Conservation (phyloP, 2,797 vertebrate species). For the Alauda arvensis region DNA sequence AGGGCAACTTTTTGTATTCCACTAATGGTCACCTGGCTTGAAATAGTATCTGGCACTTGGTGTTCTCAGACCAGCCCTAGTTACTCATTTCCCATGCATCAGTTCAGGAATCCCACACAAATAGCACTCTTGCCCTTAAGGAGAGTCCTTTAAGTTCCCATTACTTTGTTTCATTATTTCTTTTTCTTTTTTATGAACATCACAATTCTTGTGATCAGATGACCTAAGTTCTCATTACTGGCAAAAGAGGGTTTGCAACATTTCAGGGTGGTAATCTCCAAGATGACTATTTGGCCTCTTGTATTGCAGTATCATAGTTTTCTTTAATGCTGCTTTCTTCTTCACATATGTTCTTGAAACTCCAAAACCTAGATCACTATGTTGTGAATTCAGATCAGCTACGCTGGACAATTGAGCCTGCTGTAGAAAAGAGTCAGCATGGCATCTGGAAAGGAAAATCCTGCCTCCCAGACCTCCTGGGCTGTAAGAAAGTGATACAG, state of each 20-base stretch:
- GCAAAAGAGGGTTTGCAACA: background rate
- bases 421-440: background rate
- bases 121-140: background rate
- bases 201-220: background rate
- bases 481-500: background rate
- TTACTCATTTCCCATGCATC: constrained; percentile 2
- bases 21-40: background rate
- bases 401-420: background rate
- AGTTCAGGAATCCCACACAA: background rate
- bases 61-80: background rate
- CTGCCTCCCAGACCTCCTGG: background rate
- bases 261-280: background rate
- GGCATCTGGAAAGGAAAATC: background rate
- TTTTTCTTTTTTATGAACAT: background rate
- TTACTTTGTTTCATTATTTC: background rate
- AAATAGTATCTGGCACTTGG: background rate
- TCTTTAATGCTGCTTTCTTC: background rate
- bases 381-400: background rate
- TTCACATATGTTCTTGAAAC: background rate
- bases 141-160: background rate
- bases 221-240: background rate
- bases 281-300: background rate
- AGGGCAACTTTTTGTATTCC: background rate
- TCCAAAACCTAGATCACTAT: background rate
- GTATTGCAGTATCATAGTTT: background rate